Evolutionary conservation across 2,113 vertebrate species (phyloP).

Genomic region (Poeciliopsis retropinna): DNA sequence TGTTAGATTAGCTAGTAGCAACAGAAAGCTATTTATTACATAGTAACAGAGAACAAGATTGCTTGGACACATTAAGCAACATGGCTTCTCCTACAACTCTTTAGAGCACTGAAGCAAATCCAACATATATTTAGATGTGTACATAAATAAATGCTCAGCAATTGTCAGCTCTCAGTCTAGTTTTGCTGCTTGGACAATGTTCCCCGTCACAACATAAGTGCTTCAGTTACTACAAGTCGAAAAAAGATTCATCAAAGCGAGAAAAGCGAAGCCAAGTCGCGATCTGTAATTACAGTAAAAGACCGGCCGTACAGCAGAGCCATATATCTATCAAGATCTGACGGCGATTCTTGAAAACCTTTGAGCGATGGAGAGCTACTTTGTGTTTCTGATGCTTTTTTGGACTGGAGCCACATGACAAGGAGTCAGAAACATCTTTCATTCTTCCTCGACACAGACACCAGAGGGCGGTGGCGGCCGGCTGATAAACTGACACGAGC

Average conservation of each 20-base stretch:
- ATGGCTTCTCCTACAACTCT: constrained; percentile 17
- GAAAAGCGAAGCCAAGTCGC: constrained; percentile 19
- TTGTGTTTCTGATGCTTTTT: constrained; percentile 31
- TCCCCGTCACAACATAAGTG: constrained; percentile 22
- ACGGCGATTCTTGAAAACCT: constrained; percentile 49
- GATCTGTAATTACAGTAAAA: constrained; percentile 55
- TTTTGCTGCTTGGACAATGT: constrained; percentile 24
- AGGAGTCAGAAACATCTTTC: constrained; percentile 30
- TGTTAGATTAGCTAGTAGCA: constrained; percentile 44
- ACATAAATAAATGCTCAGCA: neutral
- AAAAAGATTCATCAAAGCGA: constrained; percentile 54
- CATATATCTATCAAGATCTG: constrained; percentile 49
- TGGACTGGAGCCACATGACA: constrained; percentile 52
- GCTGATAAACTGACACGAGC: constrained; percentile 22
- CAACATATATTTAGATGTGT: too few relatives aligned
- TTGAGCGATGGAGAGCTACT: constrained; percentile 30
- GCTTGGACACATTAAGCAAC: constrained; percentile 6
- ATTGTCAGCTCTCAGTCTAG: neutral
- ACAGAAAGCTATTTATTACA: constrained; percentile 23
- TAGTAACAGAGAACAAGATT: constrained; percentile 56
- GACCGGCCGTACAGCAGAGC: constrained; percentile 27
- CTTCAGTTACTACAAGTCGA: constrained; percentile 36
- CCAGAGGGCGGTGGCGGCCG: constrained; percentile 46
- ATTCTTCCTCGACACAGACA: constrained; percentile 17
- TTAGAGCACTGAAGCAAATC: constrained; percentile 5